Evolutionary conservation across 2,888 invertebrate genomes (phyloP), one percentile per base, ranked within the genome.

Genomic region (Trichopoda pennipes): DNA sequence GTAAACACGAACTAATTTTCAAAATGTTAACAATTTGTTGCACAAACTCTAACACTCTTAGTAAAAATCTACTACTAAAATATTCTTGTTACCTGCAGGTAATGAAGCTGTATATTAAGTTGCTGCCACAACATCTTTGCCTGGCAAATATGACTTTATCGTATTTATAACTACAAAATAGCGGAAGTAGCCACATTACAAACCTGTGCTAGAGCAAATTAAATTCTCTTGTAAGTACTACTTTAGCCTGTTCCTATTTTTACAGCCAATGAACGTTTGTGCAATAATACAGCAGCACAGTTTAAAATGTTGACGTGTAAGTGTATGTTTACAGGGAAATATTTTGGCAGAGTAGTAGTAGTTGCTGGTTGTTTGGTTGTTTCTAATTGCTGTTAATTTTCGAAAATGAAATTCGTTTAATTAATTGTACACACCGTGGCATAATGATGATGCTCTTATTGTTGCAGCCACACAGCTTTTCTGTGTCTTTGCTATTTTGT

Each of bases 401-500:
- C 85, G 87, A 86, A 83, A 89, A 90, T 89, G 89, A 89, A 90
- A 88, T 89, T 90, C 89, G 86, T 89, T 89, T 89, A 90, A 90
- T 89, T 90, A 90, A 85, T n/a, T n/a, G 87, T 85, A 85, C 83
- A 83, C 81, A 84, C 85, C 85, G 73, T 84, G 75, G 83, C 84
- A 85, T 86, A 86, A 86, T 86, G 87, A 80, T 56, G 61, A 60
- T 64, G 84, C 61, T 69, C 73, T 69, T 49, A 82, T 51, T 78
- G 80, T 60, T 64, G 80, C 74, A 64, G 56, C 53, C 47, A 56
- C 35, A 44, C 58, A 60, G 51, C n/a, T 61, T 61, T 28, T 77
- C 56, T 56, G 23, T 61, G n/a, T 51, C 44, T 17, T 64, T 58
- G 56, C 63, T 61, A 35, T 63, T 63, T 70, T 70, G 55, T 55